These are phyloP conservation scores for Danio jaintianensis DNA, from an alignment of 2,797 vertebrate genomes.

Conservation along the genomic window DNA sequence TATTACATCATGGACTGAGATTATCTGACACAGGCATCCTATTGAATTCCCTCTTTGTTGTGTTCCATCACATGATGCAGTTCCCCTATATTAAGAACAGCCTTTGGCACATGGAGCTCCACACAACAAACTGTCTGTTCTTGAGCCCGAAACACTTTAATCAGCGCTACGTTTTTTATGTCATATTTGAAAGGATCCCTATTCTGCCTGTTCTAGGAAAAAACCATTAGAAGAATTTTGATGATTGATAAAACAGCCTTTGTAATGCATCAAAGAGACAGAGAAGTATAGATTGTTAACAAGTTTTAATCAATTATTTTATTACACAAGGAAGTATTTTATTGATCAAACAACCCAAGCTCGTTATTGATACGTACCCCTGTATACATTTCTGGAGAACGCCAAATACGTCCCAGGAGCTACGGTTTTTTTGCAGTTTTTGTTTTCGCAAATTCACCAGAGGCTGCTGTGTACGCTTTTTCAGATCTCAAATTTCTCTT, in stretches of 20 bases:
- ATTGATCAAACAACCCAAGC: too few species aligned
- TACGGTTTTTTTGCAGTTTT: too few species aligned
- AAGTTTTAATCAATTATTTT: too few species aligned
- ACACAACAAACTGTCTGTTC: constrained; percentile 52
- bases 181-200: constrained; percentile 47
- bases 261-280: not conserved
- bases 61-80: constrained; percentile 50
- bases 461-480: too few species aligned
- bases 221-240: not conserved
- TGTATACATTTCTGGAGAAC: too few species aligned
- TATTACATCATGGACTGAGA: constrained; percentile 16
- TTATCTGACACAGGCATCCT: constrained; percentile 5
- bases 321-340: too few species aligned
- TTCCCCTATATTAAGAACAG: constrained; percentile 41
- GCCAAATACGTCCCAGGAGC: too few species aligned
- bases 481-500: too few species aligned
- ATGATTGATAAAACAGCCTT: not conserved
- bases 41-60: constrained; percentile 56
- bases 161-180: constrained; percentile 35
- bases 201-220: constrained; percentile 15
- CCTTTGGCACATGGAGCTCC: constrained; percentile 44
- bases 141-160: constrained; percentile 36
- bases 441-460: too few species aligned
- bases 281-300: not conserved
- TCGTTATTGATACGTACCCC: too few species aligned